Evolutionary conservation across 2,797 vertebrate species (phyloP).

Genomic region (Dendrocincla fuliginosa): DNA sequence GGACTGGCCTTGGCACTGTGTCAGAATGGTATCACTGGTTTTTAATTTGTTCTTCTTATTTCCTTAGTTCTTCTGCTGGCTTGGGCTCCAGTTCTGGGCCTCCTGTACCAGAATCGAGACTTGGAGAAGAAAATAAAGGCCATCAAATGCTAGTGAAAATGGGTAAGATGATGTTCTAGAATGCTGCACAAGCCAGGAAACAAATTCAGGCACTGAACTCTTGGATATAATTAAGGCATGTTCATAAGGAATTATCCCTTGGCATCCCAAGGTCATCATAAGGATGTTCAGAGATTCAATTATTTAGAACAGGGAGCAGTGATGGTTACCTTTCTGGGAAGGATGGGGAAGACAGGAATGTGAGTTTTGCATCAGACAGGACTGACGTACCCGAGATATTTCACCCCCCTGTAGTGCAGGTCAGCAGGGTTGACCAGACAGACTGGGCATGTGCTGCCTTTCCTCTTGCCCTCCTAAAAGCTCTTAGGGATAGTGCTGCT

Average conservation of each 20-base stretch:
- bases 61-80: slow-evolving; percentile 78
- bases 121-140: slow-evolving; percentile 97
- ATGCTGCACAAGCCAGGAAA: neutral
- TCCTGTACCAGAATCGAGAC: slow-evolving; percentile 78
- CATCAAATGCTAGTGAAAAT: slow-evolving; percentile 99
- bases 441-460: accelerated
- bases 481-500: neutral
- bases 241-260: neutral
- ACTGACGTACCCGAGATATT: accelerated
- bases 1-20: neutral
- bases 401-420: neutral
- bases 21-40: neutral
- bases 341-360: neutral
- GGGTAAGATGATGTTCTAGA: slow-evolving; percentile 79
- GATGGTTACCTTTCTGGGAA: neutral
- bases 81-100: slow-evolving; percentile 82
- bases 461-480: neutral
- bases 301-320: neutral
- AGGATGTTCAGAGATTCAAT: neutral
- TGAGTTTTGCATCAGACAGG: neutral
- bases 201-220: neutral
- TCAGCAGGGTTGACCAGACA: neutral
- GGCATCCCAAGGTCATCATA: neutral
- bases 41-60: neutral
- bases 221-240: neutral